Percentiles rank a stretch among this genome's conserved stretches.
phyloP scores from a whole-genome alignment of 2,797 vertebrate genomes.

The Protosalanx chinensis region DNA sequence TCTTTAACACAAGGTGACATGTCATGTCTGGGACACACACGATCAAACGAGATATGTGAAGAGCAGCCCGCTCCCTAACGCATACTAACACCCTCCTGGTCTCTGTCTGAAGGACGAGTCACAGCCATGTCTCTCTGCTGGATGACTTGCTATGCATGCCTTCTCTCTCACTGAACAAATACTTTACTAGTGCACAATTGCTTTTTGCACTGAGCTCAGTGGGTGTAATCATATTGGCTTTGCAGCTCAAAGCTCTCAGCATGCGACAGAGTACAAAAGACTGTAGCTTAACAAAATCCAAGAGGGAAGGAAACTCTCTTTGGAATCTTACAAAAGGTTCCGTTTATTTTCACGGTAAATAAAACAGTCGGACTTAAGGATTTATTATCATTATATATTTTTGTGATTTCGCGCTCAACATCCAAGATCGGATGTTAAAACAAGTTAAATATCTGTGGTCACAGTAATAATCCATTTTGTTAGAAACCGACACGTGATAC shows the following conservation, averaged over 20 bases:
- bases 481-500: neutral
- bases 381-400: too few species aligned
- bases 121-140: conserved; percentile 1
- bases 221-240: conserved; percentile 19
- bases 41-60: conserved; percentile 9
- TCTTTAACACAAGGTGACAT: conserved; percentile 14
- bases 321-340: neutral
- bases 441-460: neutral
- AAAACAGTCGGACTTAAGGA: neutral
- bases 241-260: conserved; percentile 20
- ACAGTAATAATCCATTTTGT: neutral
- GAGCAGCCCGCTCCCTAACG: neutral
- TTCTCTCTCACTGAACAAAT: conserved; percentile 14
- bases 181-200: conserved; percentile 16
- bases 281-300: conserved; percentile 11
- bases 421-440: neutral
- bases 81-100: conserved; percentile 8
- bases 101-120: neutral
- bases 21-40: conserved; percentile 9
- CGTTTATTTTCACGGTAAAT: conserved; percentile 3
- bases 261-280: conserved; percentile 13
- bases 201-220: conserved; percentile 10
- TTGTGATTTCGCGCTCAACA: neutral
- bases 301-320: neutral
- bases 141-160: conserved; percentile 11